Base-by-base conservation (phyloP, 2,888 invertebrate species). In the Argynnis bischoffii region DNA sequence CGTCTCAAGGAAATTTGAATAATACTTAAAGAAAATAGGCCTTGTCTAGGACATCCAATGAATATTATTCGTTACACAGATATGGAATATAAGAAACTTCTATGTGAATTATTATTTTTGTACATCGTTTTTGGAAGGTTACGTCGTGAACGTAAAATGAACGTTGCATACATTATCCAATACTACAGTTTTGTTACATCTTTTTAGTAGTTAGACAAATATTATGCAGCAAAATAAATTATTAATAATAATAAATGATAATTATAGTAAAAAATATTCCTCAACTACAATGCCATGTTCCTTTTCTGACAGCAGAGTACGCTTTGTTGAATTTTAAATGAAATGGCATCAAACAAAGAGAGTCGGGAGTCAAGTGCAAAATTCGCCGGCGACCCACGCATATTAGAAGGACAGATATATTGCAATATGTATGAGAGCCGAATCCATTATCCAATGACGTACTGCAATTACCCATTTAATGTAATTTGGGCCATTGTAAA, bases 401-500 rank as follows among this genome's bases (percentile, higher is more conserved):
- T 77, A 80, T 78, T 78, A 81, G 81, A 77, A 82, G 82, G 82
- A 85, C 84, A 81, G 81, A 85, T 85, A 83, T 85, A 83, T 86
- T 85, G 81, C 87, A 82, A 86, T 85, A 85, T 86, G 84, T 82
- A 86, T 84, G 89, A 84, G 85, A 87, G 85, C 85, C 82, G 85
- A 88, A 87, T 88, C 90, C 91, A 92, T 92, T 92, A 92, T 92
- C 85, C 92, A 92, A 92, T 92, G 91, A 92, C 88, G 88, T 90
- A 84, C 85, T 86, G 85, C 92, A 90, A 92, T 92, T 92, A 92
- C 92, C 92, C 90, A 92, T 91, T 92, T 90, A 90, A 87, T 88
- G 87, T 86, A 89, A 92, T 92, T 92, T 85, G 92, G 92, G 90
- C 79, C 92, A 92, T 92, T 82, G 87, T 86, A 82, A 81, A 82